Evolutionary conservation across 2,113 vertebrate genomes (phyloP), one percentile per base, ranked within the genome.

Genomic region (Neolamprologus brichardi): DNA sequence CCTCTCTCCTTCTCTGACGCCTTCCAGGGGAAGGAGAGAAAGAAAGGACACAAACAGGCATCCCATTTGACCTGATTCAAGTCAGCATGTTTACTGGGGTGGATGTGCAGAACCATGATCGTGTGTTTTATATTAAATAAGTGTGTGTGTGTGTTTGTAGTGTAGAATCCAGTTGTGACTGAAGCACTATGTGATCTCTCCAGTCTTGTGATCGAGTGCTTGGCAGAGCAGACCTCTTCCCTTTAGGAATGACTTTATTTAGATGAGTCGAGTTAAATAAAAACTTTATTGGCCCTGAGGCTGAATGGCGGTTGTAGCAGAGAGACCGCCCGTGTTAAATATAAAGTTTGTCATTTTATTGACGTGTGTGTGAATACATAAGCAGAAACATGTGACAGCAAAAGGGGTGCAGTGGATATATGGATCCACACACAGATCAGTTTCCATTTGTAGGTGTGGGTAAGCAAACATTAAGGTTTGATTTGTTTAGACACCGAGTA

Each of bases 271-370:
- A 83, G 83, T 91, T 91, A 92, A 92, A 92, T 88, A 89, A 84
- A 84, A 85, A 77, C 85, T 94, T 91, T 84, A 93, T 54, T 93
- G 86, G 82, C 79, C 84, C 52, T 81, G 77, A 83, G 89, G 91
- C 88, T 92, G 90, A 90, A 90, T 88, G 88, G 84, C 5, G 70
- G 90, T 90, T 67, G 30, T 54, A 81, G 82, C 87, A 85, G 79
- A 44, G 78, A 64, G 88, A 86, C 90, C 51, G 79, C 85, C 54
- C 2, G 75, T 11, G 86, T 86, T 94, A 91, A 89, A 95, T 88
- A 92, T 92, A 90, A 91, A 77, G 72, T 86, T 89, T 90, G 77
- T 81, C 70, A 46, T 88, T 93, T 91, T 92, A 91, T 88, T 89
- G 84, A 89, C 53, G 54, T 81, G 53, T 79, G 39, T 54, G 54